Conservation (phyloP, 2,797 vertebrate species). For the Antrozous pallidus region DNA sequence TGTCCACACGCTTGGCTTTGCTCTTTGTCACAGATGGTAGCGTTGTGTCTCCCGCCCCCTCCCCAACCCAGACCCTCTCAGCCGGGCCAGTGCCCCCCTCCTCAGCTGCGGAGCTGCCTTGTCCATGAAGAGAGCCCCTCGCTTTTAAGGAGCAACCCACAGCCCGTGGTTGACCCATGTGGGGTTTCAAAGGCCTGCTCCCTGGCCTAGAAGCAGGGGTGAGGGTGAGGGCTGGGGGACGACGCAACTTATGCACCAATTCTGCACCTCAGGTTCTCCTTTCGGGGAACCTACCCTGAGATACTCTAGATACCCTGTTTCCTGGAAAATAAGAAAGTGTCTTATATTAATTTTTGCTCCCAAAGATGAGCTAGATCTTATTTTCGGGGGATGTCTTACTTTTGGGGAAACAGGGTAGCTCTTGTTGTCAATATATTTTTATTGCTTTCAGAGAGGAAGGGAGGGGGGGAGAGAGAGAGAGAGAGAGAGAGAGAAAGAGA, state of each 20-base stretch:
- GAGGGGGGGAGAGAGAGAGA: too few relatives aligned
- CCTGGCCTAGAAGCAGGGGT: neutral
- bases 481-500: too few relatives aligned
- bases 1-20: neutral
- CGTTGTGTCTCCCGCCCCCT: neutral
- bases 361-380: too few relatives aligned
- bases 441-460: too few relatives aligned
- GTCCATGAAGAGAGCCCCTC: neutral
- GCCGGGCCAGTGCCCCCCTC: rapidly evolving
- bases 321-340: too few relatives aligned
- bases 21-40: neutral
- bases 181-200: neutral
- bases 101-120: neutral
- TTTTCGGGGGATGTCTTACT: too few relatives aligned
- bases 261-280: neutral
- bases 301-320: too few relatives aligned
- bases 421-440: too few relatives aligned
- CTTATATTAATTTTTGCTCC: too few relatives aligned
- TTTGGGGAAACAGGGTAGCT: too few relatives aligned
- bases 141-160: neutral
- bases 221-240: too few relatives aligned
- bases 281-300: neutral
- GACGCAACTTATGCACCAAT: neutral
- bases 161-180: neutral
- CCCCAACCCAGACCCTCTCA: neutral